Conservation (phyloP, 2,888 invertebrate species). For the Caenorhabditis japonica region DNA sequence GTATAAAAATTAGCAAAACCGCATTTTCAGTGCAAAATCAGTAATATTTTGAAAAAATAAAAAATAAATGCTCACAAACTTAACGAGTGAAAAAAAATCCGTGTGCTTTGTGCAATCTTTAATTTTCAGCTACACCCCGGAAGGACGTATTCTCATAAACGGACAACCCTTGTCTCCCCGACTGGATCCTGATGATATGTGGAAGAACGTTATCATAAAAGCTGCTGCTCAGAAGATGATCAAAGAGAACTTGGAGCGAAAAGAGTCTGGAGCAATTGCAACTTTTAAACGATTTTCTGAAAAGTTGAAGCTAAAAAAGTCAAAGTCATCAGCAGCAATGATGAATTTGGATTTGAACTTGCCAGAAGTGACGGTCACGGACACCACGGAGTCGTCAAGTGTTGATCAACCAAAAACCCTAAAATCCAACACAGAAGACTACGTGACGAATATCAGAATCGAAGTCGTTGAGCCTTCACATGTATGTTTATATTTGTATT, state of each 20-base stretch:
- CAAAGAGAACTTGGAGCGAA: slow-evolving; percentile 31
- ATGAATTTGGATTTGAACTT: slow-evolving; percentile 33
- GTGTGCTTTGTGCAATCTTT: too few relatives aligned
- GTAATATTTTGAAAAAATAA: too few relatives aligned
- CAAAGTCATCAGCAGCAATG: slow-evolving; percentile 40
- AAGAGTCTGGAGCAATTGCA: slow-evolving; percentile 44
- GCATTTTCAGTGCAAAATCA: too few relatives aligned
- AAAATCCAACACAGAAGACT: not conserved
- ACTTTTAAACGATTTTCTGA: slow-evolving; percentile 44
- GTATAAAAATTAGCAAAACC: too few relatives aligned
- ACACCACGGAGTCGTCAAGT: not conserved
- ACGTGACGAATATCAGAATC: slow-evolving; percentile 44
- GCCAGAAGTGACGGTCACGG: slow-evolving; percentile 4
- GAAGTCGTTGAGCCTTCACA: slow-evolving; percentile 9
- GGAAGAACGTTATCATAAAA: slow-evolving; percentile 57
- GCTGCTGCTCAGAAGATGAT: slow-evolving; percentile 51
- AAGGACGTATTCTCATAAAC: slow-evolving; percentile 60
- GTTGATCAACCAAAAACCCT: too few relatives aligned
- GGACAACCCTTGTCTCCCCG: slow-evolving; percentile 48
- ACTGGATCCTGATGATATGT: slow-evolving; percentile 49
- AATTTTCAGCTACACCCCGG: slow-evolving; percentile 54
- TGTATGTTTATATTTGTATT: too few relatives aligned
- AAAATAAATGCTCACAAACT: too few relatives aligned
- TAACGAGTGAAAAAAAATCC: too few relatives aligned
- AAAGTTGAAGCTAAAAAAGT: slow-evolving; percentile 46